These are phyloP conservation scores for Neogale vison DNA, from an alignment of 2,113 vertebrate species.

Conservation along the genomic window DNA sequence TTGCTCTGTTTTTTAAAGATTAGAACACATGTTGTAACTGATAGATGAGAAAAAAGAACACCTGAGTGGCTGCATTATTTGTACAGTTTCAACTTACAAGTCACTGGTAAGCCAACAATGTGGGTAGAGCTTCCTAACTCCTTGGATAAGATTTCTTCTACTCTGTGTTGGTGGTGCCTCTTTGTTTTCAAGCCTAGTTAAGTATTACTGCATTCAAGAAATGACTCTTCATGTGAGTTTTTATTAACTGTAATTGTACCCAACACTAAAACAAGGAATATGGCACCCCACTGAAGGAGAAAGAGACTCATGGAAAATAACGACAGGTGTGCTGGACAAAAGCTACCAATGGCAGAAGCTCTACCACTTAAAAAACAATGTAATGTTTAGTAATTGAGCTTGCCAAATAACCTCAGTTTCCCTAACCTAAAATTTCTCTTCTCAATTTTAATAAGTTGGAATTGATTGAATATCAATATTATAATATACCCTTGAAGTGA, in stretches of 20 bases:
- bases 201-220: background rate
- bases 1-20: background rate
- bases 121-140: background rate
- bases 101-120: background rate
- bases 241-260: background rate
- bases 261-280: background rate
- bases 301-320: background rate
- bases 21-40: background rate
- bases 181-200: background rate
- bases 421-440: background rate
- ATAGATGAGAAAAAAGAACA: background rate
- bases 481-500: background rate
- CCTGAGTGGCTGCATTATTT: background rate
- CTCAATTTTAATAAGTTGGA: background rate
- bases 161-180: background rate
- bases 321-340: background rate
- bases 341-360: background rate
- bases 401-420: slow-evolving; percentile 13
- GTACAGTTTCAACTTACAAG: background rate
- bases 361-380: background rate
- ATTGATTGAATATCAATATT: background rate
- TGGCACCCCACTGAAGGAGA: background rate
- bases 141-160: background rate
- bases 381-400: background rate
- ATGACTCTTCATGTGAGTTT: background rate